Percentiles rank a stretch among this genome's conserved stretches.
Conservation (phyloP, 2,888 invertebrate species). For the Didymodactylos carnosus region DNA sequence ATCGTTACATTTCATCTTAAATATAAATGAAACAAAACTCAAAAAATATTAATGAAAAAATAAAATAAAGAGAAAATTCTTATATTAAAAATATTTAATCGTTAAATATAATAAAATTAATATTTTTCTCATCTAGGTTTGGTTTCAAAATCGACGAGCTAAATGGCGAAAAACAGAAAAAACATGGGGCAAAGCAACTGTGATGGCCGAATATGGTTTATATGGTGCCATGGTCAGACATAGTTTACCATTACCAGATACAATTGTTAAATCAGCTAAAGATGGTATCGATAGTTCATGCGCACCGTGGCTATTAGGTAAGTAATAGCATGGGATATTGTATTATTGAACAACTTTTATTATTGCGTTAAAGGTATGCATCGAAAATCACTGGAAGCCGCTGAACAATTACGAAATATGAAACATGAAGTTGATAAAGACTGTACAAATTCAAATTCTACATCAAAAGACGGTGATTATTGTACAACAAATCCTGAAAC, state of each 20-base stretch:
- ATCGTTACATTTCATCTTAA: no score
- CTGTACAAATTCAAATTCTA: neutral
- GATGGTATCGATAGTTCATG: slow-evolving; percentile 10
- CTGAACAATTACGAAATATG: slow-evolving; percentile 8
- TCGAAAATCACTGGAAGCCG: slow-evolving; percentile 12
- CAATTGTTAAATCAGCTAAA: slow-evolving; percentile 11
- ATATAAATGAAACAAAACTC: no score
- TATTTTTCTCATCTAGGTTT: slow-evolving; percentile 50
- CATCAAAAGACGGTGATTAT: neutral
- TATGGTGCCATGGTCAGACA: slow-evolving; percentile 99
- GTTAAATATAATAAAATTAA: neutral
- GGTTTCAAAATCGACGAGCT: slow-evolving; percentile 94
- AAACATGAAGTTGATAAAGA: neutral
- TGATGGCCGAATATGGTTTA: slow-evolving; percentile 98
- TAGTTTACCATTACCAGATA: slow-evolving; percentile 81
- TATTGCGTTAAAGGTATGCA: no score
- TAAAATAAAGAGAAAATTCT: no score
- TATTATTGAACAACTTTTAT: neutral
- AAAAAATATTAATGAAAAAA: no score
- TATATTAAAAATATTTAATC: no score
- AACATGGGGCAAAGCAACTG: slow-evolving; percentile 95
- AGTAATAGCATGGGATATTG: no score
- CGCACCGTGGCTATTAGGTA: slow-evolving; percentile 10
- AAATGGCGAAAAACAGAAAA: slow-evolving; percentile 94
- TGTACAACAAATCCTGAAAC: neutral